Evolutionary conservation across 2,888 invertebrate genomes (phyloP).

Genomic region (Loripinus fragilis): DNA sequence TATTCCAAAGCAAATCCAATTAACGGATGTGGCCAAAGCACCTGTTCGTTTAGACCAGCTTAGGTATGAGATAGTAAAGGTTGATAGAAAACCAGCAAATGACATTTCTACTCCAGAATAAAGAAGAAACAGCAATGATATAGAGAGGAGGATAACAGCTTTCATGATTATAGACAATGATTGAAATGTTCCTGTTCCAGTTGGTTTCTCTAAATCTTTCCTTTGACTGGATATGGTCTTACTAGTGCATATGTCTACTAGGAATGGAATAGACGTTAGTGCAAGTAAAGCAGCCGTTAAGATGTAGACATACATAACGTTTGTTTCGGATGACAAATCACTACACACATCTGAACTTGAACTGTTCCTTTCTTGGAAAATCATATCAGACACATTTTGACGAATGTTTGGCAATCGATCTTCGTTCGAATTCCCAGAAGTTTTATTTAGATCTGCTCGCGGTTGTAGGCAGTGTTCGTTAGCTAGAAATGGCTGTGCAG

Average conservation of each 20-base stretch:
- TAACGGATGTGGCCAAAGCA: slow-evolving; percentile 78
- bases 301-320: slow-evolving; percentile 1
- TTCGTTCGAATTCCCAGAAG: no score
- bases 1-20: slow-evolving; percentile 83
- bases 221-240: neutral
- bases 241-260: neutral
- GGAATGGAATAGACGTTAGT: neutral
- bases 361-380: no score
- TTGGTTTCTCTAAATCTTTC: slow-evolving; percentile 3
- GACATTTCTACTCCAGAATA: slow-evolving; percentile 46
- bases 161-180: slow-evolving; percentile 11
- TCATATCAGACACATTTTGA: no score
- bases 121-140: slow-evolving; percentile 36
- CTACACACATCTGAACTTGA: no score
- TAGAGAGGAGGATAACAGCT: slow-evolving; percentile 20
- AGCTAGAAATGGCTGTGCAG: slow-evolving; percentile 81
- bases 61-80: slow-evolving; percentile 60
- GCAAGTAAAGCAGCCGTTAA: neutral
- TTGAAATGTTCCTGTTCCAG: neutral
- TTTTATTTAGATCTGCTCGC: no score
- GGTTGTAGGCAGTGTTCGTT: neutral
- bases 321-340: neutral
- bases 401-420: no score
- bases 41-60: slow-evolving; percentile 75
- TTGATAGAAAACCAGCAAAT: slow-evolving; percentile 50